Percentiles rank a stretch among this genome's conserved stretches.
Conservation (phyloP, 2,113 vertebrate species). For the Callipepla californica region DNA sequence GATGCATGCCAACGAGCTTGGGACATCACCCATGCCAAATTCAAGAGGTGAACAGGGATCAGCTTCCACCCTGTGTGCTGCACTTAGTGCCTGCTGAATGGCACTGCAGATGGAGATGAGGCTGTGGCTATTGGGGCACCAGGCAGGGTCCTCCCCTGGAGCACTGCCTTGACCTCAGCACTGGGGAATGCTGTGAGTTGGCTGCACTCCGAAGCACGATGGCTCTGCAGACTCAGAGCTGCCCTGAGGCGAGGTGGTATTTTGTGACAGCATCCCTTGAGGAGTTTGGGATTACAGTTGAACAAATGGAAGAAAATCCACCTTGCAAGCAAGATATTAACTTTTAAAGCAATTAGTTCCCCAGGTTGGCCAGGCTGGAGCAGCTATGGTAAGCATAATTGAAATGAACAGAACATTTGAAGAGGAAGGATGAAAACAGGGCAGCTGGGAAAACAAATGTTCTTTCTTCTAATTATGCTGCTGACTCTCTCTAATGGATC, state of each 20-base stretch:
- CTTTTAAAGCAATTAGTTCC: conserved; percentile 54
- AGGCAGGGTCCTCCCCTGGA: background rate
- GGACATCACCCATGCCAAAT: background rate
- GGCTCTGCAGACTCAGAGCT: background rate
- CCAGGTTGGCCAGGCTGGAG: conserved; percentile 20
- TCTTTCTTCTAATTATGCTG: conserved; percentile 72
- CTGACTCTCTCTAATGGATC: conserved; percentile 58
- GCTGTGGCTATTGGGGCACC: accelerated
- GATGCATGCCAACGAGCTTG: background rate
- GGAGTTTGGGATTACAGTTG: background rate
- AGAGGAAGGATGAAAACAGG: conserved; percentile 60
- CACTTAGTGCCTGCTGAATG: accelerated
- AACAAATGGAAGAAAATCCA: conserved; percentile 27
- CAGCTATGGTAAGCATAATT: conserved; percentile 56
- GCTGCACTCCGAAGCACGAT: background rate
- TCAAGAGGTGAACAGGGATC: background rate
- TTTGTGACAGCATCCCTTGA: background rate
- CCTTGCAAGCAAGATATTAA: conserved; percentile 47
- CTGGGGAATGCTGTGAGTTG: background rate
- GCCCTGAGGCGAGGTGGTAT: accelerated
- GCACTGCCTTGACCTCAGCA: accelerated
- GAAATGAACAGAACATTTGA: conserved; percentile 67
- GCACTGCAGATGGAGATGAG: background rate
- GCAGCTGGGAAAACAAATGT: conserved; percentile 76
- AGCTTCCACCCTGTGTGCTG: background rate